Evolutionary conservation across 2,113 vertebrate species (phyloP).

Genomic region (Pseudopipra pipra): DNA sequence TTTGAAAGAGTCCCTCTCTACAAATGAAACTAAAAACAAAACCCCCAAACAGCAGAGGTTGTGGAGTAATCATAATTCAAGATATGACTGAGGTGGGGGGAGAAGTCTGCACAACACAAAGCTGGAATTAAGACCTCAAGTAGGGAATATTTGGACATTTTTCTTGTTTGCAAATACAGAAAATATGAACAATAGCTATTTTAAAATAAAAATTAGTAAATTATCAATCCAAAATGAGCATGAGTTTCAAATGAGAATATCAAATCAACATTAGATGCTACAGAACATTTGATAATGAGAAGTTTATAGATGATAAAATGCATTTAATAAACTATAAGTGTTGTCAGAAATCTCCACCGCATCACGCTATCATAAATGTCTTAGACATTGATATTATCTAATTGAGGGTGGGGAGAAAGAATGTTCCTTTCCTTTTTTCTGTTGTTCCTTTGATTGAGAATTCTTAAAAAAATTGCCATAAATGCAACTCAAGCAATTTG

Average conservation of each 20-base stretch:
- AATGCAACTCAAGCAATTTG: background rate
- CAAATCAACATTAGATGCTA: background rate
- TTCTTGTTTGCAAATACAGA: background rate
- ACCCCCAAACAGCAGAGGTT: background rate
- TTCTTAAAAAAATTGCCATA: background rate
- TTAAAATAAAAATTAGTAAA: background rate
- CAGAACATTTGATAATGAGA: background rate
- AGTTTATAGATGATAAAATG: background rate
- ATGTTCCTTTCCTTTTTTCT: background rate
- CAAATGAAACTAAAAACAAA: background rate
- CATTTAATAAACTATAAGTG: background rate
- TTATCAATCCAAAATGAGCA: background rate
- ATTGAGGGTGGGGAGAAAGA: background rate
- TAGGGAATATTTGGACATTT: background rate
- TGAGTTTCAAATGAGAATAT: background rate
- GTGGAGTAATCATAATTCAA: background rate
- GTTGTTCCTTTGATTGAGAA: background rate
- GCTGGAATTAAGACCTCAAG: background rate
- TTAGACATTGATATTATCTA: background rate
- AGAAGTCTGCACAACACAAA: background rate
- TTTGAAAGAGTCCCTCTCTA: background rate
- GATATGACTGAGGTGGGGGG: background rate
- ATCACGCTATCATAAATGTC: background rate
- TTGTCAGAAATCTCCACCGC: background rate
- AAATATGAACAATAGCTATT: background rate